Conservation (phyloP, 2,888 invertebrate genomes). For the Empis stercorea region DNA sequence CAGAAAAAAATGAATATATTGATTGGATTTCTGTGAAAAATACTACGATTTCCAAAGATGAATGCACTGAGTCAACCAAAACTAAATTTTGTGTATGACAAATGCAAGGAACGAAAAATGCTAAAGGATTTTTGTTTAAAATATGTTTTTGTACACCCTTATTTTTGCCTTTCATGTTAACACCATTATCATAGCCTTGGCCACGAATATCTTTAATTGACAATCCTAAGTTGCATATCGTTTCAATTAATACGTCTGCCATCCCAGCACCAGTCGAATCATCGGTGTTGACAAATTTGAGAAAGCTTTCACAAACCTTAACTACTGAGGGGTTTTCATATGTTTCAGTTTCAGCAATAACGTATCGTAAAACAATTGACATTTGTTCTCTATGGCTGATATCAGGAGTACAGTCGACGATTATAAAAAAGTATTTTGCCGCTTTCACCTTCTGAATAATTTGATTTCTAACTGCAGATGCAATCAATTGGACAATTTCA, state of each 20-base stretch:
- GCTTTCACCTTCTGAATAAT: not conserved
- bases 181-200: not conserved
- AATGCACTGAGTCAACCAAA: not conserved
- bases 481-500: slow-evolving; percentile 1
- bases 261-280: not conserved
- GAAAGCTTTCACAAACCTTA: not conserved
- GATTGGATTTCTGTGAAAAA: not conserved
- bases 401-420: not conserved
- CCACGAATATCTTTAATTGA: not conserved
- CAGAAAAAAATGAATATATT: not conserved
- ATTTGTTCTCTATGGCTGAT: not conserved
- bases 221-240: not conserved
- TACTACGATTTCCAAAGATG: not conserved
- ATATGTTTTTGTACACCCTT: not conserved
- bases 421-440: not conserved
- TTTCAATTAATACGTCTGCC: not conserved
- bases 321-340: not conserved
- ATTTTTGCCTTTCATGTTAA: slow-evolving; percentile 1
- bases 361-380: not conserved
- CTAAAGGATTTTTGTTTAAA: not conserved
- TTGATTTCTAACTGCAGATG: not conserved
- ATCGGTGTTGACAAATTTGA: not conserved
- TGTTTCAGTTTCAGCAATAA: not conserved
- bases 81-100: not conserved
- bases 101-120: not conserved